Evolutionary conservation across 2,113 vertebrate species (phyloP).

Genomic region (Nesogale talazaci): DNA sequence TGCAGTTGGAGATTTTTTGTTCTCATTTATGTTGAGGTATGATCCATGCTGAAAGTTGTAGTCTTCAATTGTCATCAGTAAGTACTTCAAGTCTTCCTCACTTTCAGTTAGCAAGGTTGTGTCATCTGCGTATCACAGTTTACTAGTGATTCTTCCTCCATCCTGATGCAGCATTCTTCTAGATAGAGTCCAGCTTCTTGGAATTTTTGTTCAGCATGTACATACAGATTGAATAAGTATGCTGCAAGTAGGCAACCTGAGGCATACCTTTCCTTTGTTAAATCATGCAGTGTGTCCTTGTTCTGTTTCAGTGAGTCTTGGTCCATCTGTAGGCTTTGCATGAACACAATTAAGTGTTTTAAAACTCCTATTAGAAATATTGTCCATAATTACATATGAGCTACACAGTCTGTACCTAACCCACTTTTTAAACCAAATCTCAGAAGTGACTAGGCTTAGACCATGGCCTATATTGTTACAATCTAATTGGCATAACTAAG

Average conservation of each 20-base stretch:
- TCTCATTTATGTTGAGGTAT: not conserved
- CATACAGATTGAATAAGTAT: not conserved
- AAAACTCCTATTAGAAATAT: not conserved
- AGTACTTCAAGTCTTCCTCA: not conserved
- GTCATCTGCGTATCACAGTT: not conserved
- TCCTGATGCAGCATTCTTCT: not conserved
- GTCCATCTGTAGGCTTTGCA: not conserved
- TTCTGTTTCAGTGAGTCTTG: not conserved
- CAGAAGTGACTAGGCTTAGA: not conserved
- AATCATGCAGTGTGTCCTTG: not conserved
- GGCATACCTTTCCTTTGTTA: not conserved
- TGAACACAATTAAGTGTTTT: not conserved
- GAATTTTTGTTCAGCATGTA: not conserved
- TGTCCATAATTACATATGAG: not conserved
- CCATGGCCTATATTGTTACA: not conserved
- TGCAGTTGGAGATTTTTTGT: not conserved
- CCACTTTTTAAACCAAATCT: too few species aligned
- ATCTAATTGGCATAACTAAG: not conserved
- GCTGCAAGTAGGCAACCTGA: not conserved
- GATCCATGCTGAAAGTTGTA: not conserved
- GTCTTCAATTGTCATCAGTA: not conserved
- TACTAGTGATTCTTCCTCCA: not conserved
- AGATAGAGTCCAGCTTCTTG: not conserved
- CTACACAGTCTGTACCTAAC: too few species aligned
- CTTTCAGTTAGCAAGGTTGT: not conserved